These are phyloP conservation scores for Polypterus bichir DNA, from an alignment of 2,113 vertebrate genomes.

Conservation along the genomic window DNA sequence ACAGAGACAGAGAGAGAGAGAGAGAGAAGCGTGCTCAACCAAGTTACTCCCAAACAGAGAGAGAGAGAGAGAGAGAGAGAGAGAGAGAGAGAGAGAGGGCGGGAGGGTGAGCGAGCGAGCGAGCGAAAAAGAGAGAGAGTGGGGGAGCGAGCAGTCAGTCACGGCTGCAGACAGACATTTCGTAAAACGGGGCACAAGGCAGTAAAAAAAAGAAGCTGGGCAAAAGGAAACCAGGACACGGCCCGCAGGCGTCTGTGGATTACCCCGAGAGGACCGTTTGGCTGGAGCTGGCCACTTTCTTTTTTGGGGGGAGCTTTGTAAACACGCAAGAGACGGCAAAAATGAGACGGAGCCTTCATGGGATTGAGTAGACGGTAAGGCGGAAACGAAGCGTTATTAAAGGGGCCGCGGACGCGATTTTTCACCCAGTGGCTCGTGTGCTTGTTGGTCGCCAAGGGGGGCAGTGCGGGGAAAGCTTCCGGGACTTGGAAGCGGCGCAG, in stretches of 20 bases:
- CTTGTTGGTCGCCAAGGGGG: too few relatives aligned
- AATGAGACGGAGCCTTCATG: background rate
- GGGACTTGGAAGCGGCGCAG: too few relatives aligned
- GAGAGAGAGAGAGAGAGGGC: conserved; percentile 31
- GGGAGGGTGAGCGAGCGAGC: conserved; percentile 8
- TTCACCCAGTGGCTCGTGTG: too few relatives aligned
- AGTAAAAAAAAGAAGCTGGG: conserved; percentile 1
- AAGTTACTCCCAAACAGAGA: conserved; percentile 5
- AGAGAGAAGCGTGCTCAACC: conserved; percentile 21
- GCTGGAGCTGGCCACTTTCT: too few relatives aligned
- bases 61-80: conserved; percentile 23
- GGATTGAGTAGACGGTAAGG: conserved; percentile 1
- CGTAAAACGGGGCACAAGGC: conserved; percentile 6
- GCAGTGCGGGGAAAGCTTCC: too few relatives aligned
- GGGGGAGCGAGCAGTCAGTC: too few relatives aligned
- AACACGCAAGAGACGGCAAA: background rate
- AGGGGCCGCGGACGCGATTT: background rate
- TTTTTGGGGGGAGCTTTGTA: background rate
- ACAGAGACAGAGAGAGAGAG: conserved; percentile 24
- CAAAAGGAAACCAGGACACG: background rate
- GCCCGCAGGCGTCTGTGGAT: too few relatives aligned
- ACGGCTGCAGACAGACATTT: too few relatives aligned
- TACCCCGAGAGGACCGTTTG: too few relatives aligned
- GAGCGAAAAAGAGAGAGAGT: too few relatives aligned
- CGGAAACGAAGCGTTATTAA: conserved; percentile 3